Base-by-base conservation (phyloP, 2,888 invertebrate genomes). In the Formica aserva region DNA sequence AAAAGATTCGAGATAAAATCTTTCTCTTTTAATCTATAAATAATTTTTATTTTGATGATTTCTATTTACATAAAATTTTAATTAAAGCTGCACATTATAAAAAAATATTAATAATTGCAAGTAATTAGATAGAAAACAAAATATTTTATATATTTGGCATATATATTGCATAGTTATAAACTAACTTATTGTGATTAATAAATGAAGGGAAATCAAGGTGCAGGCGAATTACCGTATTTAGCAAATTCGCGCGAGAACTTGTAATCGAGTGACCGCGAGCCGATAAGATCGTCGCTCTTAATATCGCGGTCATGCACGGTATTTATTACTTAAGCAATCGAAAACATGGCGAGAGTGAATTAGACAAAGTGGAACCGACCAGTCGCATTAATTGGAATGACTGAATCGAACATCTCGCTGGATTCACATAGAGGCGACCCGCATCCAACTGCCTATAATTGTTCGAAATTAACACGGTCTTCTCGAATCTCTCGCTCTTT, bases 341-440 rank as follows among this genome's bases (percentile, higher is more conserved):
- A 80, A 72, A 45, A 72, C 13, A 78, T 41, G 32, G 57, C 22
- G 22, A 45, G 78, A 78, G 71, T 78, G 72, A 80, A 80, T 80
- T 72, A 72, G 45, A 13, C 78, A 72, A 80, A 78, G 78, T 60
- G 72, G 72, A 72, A 72, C 78, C 60, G 72, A 80, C 45, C 45
- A 18, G 9, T 26, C 32, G 60, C 22, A 72, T 80, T 80, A 80
- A 80, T 60, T 72, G 45, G 18, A 57, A 72, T 60, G 60, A 60
- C 72, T 72, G 35, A 77, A 80, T 80, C 78, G 60, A 80, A 80
- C 60, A 11, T 76, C 71, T 78, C 57, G 78, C 41, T 80, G 45
- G 72, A 60, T 80, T 60, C 72, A 78, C 29, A 71, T 41, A 72
- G 38, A 60, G 45, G 18, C 60, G 45, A 71, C 78, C 72, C 78